These are phyloP conservation scores for Psix sp. DNA, from an alignment of 1,140 invertebrate genomes.

Conservation along the genomic window DNA sequence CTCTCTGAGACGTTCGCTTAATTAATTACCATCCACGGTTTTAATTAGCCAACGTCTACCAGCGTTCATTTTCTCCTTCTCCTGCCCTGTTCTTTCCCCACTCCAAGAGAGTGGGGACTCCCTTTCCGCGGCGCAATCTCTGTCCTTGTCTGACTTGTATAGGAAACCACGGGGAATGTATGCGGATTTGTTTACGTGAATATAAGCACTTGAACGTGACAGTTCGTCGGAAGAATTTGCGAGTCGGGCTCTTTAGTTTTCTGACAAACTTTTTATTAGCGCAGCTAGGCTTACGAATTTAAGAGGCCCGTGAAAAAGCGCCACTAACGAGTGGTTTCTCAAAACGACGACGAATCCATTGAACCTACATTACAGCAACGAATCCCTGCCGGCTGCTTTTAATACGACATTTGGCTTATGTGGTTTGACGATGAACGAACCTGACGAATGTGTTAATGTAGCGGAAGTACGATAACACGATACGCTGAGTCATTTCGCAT, in stretches of 20 bases:
- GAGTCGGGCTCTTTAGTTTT: slow-evolving; percentile 22
- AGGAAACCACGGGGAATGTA: slow-evolving; percentile 40
- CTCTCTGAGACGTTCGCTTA: slow-evolving; percentile 73
- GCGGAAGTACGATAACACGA: slow-evolving; percentile 36
- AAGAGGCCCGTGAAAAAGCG: slow-evolving; percentile 9
- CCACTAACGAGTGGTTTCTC: background rate
- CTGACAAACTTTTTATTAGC: slow-evolving; percentile 23
- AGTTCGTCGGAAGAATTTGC: slow-evolving; percentile 19
- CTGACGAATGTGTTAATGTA: slow-evolving; percentile 42
- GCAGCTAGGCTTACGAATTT: background rate
- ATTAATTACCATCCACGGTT: slow-evolving; percentile 78
- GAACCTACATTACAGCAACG: slow-evolving; percentile 9
- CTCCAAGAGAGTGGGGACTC: no score
- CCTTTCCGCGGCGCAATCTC: slow-evolving; percentile 4
- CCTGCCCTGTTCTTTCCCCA: background rate
- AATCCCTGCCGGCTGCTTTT: slow-evolving; percentile 2
- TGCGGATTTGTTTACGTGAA: slow-evolving; percentile 21
- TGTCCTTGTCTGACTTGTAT: slow-evolving; percentile 11
- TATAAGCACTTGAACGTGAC: slow-evolving; percentile 23
- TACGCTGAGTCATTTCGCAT: slow-evolving; percentile 17
- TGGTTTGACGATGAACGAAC: slow-evolving; percentile 28
- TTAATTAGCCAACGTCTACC: slow-evolving; percentile 72
- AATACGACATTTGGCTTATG: slow-evolving; percentile 37
- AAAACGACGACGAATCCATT: slow-evolving; percentile 10
- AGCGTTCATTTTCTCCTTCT: slow-evolving; percentile 41